A percentile compares a stretch with the other conserved stretches of the same genome.
These are phyloP conservation scores for Nemurella pictetii DNA, from an alignment of 2,888 invertebrate genomes.

Conservation along the genomic window DNA sequence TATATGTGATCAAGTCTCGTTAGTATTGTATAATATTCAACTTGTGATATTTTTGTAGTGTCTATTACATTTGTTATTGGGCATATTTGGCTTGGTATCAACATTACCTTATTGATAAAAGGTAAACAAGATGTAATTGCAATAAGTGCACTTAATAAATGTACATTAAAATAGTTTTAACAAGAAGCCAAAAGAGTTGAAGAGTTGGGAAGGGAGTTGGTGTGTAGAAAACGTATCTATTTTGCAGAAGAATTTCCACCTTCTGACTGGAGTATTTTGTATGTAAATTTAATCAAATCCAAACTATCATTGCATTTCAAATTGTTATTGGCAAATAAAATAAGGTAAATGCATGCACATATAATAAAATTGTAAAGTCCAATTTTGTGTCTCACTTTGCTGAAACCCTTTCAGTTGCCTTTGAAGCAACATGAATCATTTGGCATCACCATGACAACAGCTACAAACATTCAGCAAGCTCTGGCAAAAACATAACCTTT, in stretches of 20 bases:
- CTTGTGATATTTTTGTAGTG: slow-evolving; percentile 30
- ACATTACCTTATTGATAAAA: slow-evolving; percentile 23
- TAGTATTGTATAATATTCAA: slow-evolving; percentile 17
- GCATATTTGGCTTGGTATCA: slow-evolving; percentile 12
- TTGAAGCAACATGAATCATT: neutral
- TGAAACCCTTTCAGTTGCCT: neutral
- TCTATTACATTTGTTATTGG: slow-evolving; percentile 20
- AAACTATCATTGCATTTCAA: neutral
- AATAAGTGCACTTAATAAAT: slow-evolving; percentile 29
- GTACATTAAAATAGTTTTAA: slow-evolving; percentile 16
- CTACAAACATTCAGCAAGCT: neutral
- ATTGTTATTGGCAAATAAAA: neutral
- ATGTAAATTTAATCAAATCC: neutral
- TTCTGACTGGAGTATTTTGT: neutral
- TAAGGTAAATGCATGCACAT: neutral
- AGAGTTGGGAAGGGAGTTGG: neutral
- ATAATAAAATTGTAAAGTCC: neutral
- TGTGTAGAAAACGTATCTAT: neutral
- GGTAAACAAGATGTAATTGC: slow-evolving; percentile 25
- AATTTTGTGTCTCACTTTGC: neutral
- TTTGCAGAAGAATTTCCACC: too few species aligned
- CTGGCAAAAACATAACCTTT: neutral
- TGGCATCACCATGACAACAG: neutral
- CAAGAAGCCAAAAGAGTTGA: neutral
- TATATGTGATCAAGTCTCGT: neutral